These are phyloP conservation scores for Phanerotoma sp. DNA, from an alignment of 2,888 invertebrate species.

Conservation along the genomic window DNA sequence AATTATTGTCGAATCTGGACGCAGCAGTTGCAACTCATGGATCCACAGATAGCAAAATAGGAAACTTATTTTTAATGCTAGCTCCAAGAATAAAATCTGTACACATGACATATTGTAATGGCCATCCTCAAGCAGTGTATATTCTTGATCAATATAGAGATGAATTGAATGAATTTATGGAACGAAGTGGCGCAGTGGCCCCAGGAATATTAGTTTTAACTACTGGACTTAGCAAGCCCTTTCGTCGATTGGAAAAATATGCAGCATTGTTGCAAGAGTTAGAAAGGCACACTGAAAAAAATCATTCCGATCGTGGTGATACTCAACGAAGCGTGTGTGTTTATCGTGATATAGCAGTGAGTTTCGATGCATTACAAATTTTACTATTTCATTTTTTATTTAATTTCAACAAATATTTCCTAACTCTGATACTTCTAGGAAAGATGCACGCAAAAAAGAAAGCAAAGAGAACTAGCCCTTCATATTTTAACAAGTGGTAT, in stretches of 20 bases:
- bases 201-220: conserved; percentile 89
- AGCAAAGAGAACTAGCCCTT: conserved; percentile 93
- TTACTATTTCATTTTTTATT: background rate
- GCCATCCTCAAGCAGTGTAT: conserved; percentile 93
- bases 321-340: conserved; percentile 93
- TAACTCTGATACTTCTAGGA: conserved; percentile 61
- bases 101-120: conserved; percentile 86
- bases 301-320: conserved; percentile 94
- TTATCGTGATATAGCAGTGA: conserved; percentile 92
- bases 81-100: conserved; percentile 81
- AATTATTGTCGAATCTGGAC: conserved; percentile 76
- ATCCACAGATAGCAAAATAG: conserved; percentile 81
- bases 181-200: conserved; percentile 79
- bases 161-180: conserved; percentile 83
- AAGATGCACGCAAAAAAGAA: conserved; percentile 80
- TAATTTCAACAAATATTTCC: background rate
- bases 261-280: conserved; percentile 92
- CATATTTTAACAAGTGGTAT: conserved; percentile 94
- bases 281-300: conserved; percentile 93
- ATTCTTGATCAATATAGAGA: conserved; percentile 91
- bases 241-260: conserved; percentile 93
- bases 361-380: conserved; percentile 43
- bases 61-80: conserved; percentile 85
- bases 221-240: conserved; percentile 91
- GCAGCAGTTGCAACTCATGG: conserved; percentile 72